Conservation (phyloP, 2,888 invertebrate genomes). For the Aplocera efformata region DNA sequence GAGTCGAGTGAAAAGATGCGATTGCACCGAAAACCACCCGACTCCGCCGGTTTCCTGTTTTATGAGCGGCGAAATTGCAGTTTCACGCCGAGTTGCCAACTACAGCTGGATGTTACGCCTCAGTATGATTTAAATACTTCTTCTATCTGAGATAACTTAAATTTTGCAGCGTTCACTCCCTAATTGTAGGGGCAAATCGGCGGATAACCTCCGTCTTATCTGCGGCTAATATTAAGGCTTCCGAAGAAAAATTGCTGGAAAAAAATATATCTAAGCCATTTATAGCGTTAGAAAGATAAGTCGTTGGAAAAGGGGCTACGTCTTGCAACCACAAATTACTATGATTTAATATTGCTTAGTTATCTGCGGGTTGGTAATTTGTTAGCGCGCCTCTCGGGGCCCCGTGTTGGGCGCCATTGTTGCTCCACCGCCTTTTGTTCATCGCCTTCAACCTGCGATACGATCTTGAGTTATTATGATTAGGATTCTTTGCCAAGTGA, state of each 20-base stretch:
- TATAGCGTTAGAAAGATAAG: constrained; percentile 53
- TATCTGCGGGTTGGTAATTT: constrained; percentile 78
- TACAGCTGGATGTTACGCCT: constrained; percentile 53
- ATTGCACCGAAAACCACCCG: constrained; percentile 54
- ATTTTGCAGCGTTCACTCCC: constrained; percentile 19
- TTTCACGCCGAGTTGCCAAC: constrained; percentile 57
- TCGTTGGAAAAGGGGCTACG: constrained; percentile 60
- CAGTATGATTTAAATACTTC: constrained; percentile 54
- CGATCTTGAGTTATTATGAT: constrained; percentile 79
- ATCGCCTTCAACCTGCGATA: constrained; percentile 71
- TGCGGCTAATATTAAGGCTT: constrained; percentile 38
- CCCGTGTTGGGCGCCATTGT: constrained; percentile 74
- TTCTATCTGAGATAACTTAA: constrained; percentile 34
- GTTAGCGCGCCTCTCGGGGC: constrained; percentile 69
- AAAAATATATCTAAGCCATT: constrained; percentile 48
- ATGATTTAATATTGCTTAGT: constrained; percentile 81
- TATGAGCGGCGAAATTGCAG: constrained; percentile 69
- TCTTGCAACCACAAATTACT: constrained; percentile 77
- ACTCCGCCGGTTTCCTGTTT: constrained; percentile 55
- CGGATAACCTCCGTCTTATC: constrained; percentile 26
- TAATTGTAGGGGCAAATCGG: constrained; percentile 16
- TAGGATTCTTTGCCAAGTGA: constrained; percentile 78
- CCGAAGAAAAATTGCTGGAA: constrained; percentile 43
- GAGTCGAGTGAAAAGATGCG: constrained; percentile 68
- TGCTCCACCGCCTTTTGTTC: constrained; percentile 75